A percentile compares a stretch with the other conserved stretches of the same genome.
These are phyloP conservation scores for Oedothorax gibbosus DNA, from an alignment of 1,140 invertebrate genomes.

Conservation along the genomic window DNA sequence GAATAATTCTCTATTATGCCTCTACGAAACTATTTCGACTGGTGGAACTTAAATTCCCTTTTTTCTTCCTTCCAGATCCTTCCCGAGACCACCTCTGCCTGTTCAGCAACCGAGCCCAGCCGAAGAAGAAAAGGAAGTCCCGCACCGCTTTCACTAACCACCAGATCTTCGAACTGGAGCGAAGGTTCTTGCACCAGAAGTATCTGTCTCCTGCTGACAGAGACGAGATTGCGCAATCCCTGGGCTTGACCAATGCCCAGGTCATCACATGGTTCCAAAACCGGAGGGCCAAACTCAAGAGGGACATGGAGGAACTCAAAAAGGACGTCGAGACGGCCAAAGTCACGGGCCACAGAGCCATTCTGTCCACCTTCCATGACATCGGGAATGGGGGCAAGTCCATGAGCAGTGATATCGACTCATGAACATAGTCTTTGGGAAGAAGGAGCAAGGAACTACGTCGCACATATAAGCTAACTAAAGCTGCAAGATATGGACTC, in stretches of 20 bases:
- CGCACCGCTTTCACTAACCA: constrained; percentile 98
- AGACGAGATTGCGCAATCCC: constrained; percentile 92
- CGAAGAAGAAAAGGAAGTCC: constrained; percentile 97
- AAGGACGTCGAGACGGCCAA: constrained; percentile 96
- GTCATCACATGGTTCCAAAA: constrained; percentile 99
- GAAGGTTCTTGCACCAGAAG: constrained; percentile 96
- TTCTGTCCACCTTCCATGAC: constrained; percentile 19
- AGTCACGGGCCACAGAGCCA: constrained; percentile 63
- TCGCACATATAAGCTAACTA: too few relatives aligned
- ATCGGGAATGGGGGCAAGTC: constrained; percentile 8
- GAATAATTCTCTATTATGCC: background rate
- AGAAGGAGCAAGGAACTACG: too few relatives aligned
- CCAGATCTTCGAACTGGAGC: constrained; percentile 97
- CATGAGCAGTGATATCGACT: too few relatives aligned
- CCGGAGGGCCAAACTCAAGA: constrained; percentile 93
- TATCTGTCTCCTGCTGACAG: constrained; percentile 96
- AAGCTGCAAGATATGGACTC: too few relatives aligned
- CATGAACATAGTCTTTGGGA: too few relatives aligned
- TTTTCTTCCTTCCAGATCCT: constrained; percentile 44
- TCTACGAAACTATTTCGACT: background rate
- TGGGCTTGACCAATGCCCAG: constrained; percentile 95
- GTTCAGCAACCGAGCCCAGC: constrained; percentile 86
- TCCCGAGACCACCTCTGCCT: constrained; percentile 54
- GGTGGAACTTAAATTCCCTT: constrained; percentile 1
- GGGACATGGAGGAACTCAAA: constrained; percentile 97